Conservation (phyloP, 2,113 vertebrate species). For the Pyrgilauda ruficollis region DNA sequence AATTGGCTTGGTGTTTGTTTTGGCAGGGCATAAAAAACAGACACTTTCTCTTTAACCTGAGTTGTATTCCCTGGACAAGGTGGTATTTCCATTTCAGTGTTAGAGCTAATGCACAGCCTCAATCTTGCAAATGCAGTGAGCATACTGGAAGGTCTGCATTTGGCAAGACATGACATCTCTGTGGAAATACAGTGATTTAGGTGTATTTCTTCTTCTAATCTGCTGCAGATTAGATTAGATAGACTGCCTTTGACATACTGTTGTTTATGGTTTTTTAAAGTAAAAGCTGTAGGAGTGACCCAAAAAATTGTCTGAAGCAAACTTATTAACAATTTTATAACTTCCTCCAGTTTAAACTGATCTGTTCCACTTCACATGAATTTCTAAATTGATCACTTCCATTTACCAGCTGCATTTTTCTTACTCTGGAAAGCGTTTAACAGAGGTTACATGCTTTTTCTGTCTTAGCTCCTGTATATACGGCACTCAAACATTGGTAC, state of each 20-base stretch:
- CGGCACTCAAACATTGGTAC: not conserved
- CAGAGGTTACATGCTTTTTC: not conserved
- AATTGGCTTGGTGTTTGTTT: not conserved
- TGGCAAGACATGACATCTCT: not conserved
- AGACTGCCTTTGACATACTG: not conserved
- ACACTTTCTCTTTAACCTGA: not conserved
- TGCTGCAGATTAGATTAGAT: not conserved
- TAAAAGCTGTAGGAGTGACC: not conserved
- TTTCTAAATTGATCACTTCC: not conserved
- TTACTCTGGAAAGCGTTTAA: not conserved
- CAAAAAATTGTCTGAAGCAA: not conserved
- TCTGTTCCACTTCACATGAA: not conserved
- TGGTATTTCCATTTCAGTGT: not conserved
- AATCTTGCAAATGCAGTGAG: not conserved
- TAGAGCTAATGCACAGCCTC: not conserved
- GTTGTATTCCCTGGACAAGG: not conserved
- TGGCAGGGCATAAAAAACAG: not conserved
- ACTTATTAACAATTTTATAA: not conserved
- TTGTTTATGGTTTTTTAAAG: accelerated
- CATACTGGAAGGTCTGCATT: not conserved
- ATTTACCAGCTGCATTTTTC: not conserved
- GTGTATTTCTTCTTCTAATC: not conserved
- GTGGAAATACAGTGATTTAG: not conserved
- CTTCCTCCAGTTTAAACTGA: not conserved
- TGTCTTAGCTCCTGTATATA: not conserved